phyloP scores from a whole-genome alignment of 2,797 vertebrate species.

The Podarcis siculus region DNA sequence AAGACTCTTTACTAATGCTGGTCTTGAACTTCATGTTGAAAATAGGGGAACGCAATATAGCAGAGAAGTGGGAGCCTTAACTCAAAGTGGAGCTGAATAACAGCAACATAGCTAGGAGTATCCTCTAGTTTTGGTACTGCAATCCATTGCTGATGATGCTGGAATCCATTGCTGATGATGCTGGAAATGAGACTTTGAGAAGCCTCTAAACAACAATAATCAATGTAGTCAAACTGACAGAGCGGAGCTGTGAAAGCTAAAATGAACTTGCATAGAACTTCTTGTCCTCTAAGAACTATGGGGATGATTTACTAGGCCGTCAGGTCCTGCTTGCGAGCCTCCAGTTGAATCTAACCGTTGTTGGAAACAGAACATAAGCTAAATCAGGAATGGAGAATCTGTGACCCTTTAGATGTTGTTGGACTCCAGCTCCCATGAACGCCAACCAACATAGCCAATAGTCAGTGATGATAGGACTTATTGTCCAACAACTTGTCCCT shows the following conservation, averaged over 20 bases:
- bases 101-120: neutral
- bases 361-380: neutral
- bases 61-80: neutral
- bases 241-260: neutral
- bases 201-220: neutral
- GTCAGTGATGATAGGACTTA: neutral
- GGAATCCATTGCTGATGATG: neutral
- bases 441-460: neutral
- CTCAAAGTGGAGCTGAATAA: neutral
- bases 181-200: neutral
- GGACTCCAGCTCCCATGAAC: neutral
- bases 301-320: neutral
- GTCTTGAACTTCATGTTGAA: neutral
- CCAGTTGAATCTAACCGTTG: too few species aligned
- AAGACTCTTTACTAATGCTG: neutral
- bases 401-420: neutral
- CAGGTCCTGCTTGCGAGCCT: too few species aligned
- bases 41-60: neutral
- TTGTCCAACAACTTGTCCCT: neutral
- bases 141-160: neutral
- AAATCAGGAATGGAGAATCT: neutral
- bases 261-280: neutral
- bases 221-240: neutral
- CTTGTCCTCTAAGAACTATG: neutral
- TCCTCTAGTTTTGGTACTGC: neutral